Evolutionary conservation across 1,140 invertebrate genomes (phyloP).

Genomic region (Drosophila suzukii): DNA sequence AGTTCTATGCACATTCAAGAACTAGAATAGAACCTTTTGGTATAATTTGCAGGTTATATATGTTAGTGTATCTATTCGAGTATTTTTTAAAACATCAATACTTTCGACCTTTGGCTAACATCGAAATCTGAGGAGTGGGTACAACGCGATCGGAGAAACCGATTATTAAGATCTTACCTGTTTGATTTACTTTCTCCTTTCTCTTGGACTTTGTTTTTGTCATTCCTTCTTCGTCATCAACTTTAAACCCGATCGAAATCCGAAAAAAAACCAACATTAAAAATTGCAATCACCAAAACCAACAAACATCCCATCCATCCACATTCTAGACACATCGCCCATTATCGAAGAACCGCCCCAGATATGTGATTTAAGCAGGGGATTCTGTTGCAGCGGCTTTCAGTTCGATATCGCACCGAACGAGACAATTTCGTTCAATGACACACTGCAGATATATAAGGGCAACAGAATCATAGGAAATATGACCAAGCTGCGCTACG

Average conservation of each 20-base stretch:
- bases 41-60: neutral
- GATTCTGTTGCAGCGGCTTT: conserved; percentile 78
- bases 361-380: conserved; percentile 68
- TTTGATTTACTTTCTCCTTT: conserved; percentile 48
- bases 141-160: conserved; percentile 7
- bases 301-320: conserved; percentile 71
- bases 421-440: conserved; percentile 79
- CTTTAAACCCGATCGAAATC: conserved; percentile 12
- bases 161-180: conserved; percentile 30
- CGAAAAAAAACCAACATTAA: conserved; percentile 28
- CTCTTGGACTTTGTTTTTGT: conserved; percentile 32
- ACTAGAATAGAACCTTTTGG: neutral
- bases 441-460: conserved; percentile 71
- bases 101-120: neutral
- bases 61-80: no score
- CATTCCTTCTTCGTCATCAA: conserved; percentile 8
- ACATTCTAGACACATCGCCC: conserved; percentile 82
- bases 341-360: conserved; percentile 75
- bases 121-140: conserved; percentile 9
- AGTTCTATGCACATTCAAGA: neutral
- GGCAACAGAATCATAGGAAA: conserved; percentile 80
- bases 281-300: conserved; percentile 38
- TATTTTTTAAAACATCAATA: neutral
- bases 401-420: conserved; percentile 77
- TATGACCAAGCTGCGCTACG: conserved; percentile 73